Evolutionary conservation across 2,113 vertebrate species (phyloP), one percentile per base, ranked within the genome.

Genomic region (Cryptotis parvus): DNA sequence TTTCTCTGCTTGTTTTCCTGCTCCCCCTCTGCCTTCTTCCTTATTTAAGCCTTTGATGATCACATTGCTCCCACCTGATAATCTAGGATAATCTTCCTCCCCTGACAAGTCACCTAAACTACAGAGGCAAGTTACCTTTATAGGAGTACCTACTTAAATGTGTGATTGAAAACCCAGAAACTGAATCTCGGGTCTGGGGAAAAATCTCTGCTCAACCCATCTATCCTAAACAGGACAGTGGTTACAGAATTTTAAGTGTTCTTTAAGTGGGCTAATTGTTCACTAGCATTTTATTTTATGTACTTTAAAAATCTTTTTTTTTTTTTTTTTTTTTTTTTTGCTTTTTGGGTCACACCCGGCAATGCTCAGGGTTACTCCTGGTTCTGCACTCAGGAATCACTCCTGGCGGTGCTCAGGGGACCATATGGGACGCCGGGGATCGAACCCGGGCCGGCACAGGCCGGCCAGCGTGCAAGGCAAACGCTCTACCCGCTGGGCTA

Each of bases 1-100:
- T 18, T 14, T 10, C 10, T 22, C 4, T 1, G 15, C 6, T 0
- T 0, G 6, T 4, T 35, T 9, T 4, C 0, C 39, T 3, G 18
- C 14, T 31, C 58, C 70, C 41, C 4, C 22, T 43, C 29, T 39
- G 7, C 24, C 39, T 3, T 45, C 45, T 35, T 33, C 33, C 35
- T 73, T 83, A n/a, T 90, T 81, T 83, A 83, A 27, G n/a, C 31
- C 18, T 27, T 20, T 3, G 24, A 35, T 55, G n/a, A 29, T 8
- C 27, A 5, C 10, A 55, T 15, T 68, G 73, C 27, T 2, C 0
- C 9, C 33, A 84, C 26, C 55, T 84, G 73, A 27, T 29, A 74
- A 90, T 52, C 18, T 4, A 58, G 6, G 15, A 45, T 18, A 16
- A 2, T 4, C 6, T 35, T 20, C 20, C 27, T 83, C 61, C 65